Evolutionary conservation across 2,113 vertebrate species (phyloP).

Genomic region (Pogona vitticeps): DNA sequence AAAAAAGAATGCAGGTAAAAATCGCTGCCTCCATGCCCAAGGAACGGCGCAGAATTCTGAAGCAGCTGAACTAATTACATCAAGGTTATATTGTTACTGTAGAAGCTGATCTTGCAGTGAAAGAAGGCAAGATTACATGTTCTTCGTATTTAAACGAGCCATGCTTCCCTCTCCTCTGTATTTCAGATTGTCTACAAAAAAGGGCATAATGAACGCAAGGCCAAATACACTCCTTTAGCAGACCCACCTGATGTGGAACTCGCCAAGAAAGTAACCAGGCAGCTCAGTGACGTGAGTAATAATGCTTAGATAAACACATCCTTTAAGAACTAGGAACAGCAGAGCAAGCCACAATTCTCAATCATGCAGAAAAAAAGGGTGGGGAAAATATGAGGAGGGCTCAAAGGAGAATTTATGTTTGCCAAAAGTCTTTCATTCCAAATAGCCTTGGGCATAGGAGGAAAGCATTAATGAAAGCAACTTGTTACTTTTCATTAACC

Average conservation of each 20-base stretch:
- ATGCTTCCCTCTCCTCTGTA: conserved; percentile 6
- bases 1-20: not conserved
- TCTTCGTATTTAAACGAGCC: not conserved
- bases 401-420: not conserved
- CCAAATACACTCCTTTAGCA: conserved; percentile 88
- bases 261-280: conserved; percentile 86
- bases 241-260: conserved; percentile 90
- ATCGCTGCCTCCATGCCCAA: not conserved
- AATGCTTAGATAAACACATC: not conserved
- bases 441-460: no score
- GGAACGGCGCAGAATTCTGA: not conserved
- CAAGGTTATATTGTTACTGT: not conserved
- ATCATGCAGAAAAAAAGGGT: not conserved
- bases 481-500: not conserved
- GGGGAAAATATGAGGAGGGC: not conserved
- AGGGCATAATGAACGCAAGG: conserved; percentile 84
- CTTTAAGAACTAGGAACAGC: not conserved
- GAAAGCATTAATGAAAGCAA: not conserved
- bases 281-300: conserved; percentile 91
- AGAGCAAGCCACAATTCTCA: not conserved
- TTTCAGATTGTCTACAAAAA: conserved; percentile 93
- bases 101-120: accelerated
- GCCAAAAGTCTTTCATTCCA: not conserved
- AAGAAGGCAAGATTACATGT: not conserved
- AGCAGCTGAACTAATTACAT: not conserved